A percentile compares a stretch with the other conserved stretches of the same genome.
Evolutionary conservation across 2,888 invertebrate genomes (phyloP).

Genomic region (Noctua janthina): DNA sequence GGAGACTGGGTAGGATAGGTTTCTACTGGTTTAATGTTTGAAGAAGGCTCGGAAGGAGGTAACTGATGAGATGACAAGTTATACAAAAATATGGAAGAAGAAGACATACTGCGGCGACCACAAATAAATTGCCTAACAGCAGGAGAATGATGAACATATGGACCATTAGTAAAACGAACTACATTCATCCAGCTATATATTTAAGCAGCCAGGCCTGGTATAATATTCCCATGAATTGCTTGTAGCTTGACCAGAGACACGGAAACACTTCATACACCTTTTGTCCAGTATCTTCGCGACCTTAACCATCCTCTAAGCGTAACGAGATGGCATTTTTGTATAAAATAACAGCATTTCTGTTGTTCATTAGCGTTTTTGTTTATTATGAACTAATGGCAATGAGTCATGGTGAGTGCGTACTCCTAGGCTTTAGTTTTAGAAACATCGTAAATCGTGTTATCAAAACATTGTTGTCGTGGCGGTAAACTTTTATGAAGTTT

Average conservation of each 20-base stretch:
- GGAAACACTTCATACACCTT: not conserved
- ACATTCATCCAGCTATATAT: not conserved
- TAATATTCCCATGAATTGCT: not conserved
- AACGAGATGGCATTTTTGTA: not conserved
- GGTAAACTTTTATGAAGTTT: not conserved
- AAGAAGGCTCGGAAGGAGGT: not conserved
- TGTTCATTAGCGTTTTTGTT: not conserved
- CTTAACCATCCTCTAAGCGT: not conserved
- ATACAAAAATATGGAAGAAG: not conserved
- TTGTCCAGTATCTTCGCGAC: constrained; percentile 1
- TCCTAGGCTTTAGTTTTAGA: not conserved
- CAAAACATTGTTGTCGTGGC: not conserved
- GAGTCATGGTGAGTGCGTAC: not conserved
- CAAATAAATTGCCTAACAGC: not conserved
- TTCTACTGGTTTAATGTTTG: not conserved
- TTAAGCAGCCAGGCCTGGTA: not conserved
- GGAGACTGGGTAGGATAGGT: not conserved
- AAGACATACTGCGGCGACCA: not conserved
- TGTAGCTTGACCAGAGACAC: not conserved
- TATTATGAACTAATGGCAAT: not conserved
- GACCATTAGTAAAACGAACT: not conserved
- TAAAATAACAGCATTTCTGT: not conserved
- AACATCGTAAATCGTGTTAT: not conserved
- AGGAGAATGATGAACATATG: not conserved
- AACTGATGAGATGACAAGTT: not conserved